A percentile compares a stretch with the other conserved stretches of the same genome.
phyloP scores from a whole-genome alignment of 2,113 vertebrate genomes.

The Neodontobutis hainanensis region DNA sequence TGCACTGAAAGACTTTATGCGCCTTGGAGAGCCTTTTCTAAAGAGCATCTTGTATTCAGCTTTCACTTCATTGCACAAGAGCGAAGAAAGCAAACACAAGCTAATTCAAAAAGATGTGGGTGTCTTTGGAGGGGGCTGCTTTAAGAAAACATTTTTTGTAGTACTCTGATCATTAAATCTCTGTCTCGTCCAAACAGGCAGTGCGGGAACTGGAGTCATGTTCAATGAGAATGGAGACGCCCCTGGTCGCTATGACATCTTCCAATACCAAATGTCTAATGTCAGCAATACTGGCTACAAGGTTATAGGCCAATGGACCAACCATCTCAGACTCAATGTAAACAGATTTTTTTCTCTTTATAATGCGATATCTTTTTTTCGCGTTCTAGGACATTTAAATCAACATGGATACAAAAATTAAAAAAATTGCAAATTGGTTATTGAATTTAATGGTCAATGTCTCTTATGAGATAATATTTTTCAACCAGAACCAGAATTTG shows the following conservation, averaged over 20 bases:
- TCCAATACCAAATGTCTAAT: slow-evolving; percentile 89
- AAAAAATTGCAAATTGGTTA: too few relatives aligned
- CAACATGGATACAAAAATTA: too few relatives aligned
- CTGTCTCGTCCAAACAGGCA: slow-evolving; percentile 64
- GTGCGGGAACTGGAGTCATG: slow-evolving; percentile 82
- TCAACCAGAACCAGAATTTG: too few relatives aligned
- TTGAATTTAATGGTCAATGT: too few relatives aligned
- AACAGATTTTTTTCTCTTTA: slow-evolving; percentile 38
- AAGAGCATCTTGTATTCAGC: slow-evolving; percentile 69
- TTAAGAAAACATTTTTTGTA: not conserved
- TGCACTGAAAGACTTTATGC: slow-evolving; percentile 55
- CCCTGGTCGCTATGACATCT: slow-evolving; percentile 91
- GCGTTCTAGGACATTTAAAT: too few relatives aligned
- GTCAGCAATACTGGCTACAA: slow-evolving; percentile 81
- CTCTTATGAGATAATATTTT: too few relatives aligned
- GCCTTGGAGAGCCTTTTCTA: slow-evolving; percentile 51
- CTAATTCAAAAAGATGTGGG: slow-evolving; percentile 45
- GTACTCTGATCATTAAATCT: slow-evolving; percentile 8
- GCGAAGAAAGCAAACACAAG: slow-evolving; percentile 49
- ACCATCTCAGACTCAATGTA: slow-evolving; percentile 84
- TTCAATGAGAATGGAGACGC: slow-evolving; percentile 92
- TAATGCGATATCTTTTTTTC: not conserved
- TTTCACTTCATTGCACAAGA: slow-evolving; percentile 60
- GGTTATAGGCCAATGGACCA: slow-evolving; percentile 87
- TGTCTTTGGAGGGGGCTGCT: slow-evolving; percentile 17